These are phyloP conservation scores for Pogonocherus hispidulus DNA, from an alignment of 2,888 invertebrate genomes.

Conservation along the genomic window DNA sequence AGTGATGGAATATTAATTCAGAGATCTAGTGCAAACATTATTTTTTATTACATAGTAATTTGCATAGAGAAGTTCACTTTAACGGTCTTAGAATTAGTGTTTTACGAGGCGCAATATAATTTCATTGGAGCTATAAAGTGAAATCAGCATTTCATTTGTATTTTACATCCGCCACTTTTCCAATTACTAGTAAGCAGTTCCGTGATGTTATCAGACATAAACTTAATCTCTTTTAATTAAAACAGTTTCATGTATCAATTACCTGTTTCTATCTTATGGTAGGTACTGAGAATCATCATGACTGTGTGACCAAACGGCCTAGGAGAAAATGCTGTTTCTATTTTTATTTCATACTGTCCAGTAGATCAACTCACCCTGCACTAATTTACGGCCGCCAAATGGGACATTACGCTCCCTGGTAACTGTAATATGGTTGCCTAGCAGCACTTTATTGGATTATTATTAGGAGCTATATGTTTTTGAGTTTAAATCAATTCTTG, in stretches of 20 bases:
- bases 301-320: too few species aligned
- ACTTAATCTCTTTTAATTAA: conserved; percentile 18
- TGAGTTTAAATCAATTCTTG: too few species aligned
- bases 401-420: too few species aligned
- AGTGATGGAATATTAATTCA: not conserved
- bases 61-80: conserved; percentile 9
- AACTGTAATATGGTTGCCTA: too few species aligned
- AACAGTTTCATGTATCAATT: not conserved
- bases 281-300: not conserved
- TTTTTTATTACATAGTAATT: not conserved
- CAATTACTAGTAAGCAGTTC: conserved; percentile 17
- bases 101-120: conserved; percentile 24
- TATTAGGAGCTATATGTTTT: too few species aligned
- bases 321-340: too few species aligned
- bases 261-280: not conserved
- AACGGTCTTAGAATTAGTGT: conserved; percentile 8
- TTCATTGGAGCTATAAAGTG: conserved; percentile 13
- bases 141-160: conserved; percentile 19
- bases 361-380: too few species aligned
- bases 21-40: conserved; percentile 1
- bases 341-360: too few species aligned
- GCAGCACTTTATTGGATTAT: too few species aligned
- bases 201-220: conserved; percentile 14
- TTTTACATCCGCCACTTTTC: conserved; percentile 17
- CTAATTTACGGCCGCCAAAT: too few species aligned